Evolutionary conservation across 2,888 invertebrate species (phyloP), one percentile per base, ranked within the genome.

Genomic region (Sipunculus nudus): DNA sequence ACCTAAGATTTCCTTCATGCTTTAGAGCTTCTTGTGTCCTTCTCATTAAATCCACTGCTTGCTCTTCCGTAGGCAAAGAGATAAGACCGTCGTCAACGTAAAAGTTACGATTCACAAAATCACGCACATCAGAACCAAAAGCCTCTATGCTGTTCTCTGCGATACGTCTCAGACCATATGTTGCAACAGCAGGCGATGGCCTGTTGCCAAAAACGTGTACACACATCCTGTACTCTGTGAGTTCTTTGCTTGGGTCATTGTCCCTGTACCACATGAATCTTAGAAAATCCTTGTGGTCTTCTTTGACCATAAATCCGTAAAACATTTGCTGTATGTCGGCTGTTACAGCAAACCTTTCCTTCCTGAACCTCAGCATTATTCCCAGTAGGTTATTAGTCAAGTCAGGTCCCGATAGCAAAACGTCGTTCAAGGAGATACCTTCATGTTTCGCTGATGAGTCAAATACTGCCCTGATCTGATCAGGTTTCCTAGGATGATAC

Each of bases 261-360:
- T 53, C 47, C 26, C 26, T 23, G 47, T 25, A 67, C 70, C 71
- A 71, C 1, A 66, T 39, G 53, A 71, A 70, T 21, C 67, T 45
- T 66, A 67, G 61, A 72, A 72, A n/a, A 70, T 70, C 6, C 67
- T 68, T 32, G 69, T 66, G 70, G 70, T 72, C 56, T 70, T 48
- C 1, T 67, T 63, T 45, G 59, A 16, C 3, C 72, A 61, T 13
- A 40, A 69, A 61, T 21, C 32, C 38, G 39, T 68, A 59, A 31
- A 69, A 69, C 65, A 70, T 69, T 29, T 66, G 65, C 32, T 69
- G 32, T 10, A 68, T 63, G 40, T 69, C 69, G 13, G 55, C 60
- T n/a, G 53, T 61, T 3, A 65, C 32, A 19, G 66, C 70, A 16
- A 56, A 32, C 6, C 4, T 8, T 19, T 61, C 58, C 28, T 50